phyloP scores from a whole-genome alignment of 92 coral and sea anemone genomes.

The Bergia puertoricense region DNA sequence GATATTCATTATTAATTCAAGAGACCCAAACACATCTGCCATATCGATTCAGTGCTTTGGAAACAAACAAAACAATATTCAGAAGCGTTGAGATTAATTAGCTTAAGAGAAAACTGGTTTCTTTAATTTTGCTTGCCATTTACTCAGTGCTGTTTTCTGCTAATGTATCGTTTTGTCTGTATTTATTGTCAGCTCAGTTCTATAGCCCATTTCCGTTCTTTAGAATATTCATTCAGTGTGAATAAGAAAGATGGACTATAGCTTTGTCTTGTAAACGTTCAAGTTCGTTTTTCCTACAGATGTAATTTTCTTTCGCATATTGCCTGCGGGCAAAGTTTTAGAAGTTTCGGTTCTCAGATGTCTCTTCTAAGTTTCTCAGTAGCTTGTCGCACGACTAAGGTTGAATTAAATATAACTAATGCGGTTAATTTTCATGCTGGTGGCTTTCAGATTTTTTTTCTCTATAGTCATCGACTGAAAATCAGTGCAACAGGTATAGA shows the following conservation, averaged over 20 bases:
- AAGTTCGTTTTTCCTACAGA: neutral
- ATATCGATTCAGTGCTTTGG: neutral
- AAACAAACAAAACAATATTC: slow-evolving; percentile 7
- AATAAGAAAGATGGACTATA: neutral
- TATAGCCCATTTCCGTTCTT: neutral
- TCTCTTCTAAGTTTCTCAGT: neutral
- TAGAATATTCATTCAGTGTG: neutral
- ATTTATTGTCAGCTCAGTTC: neutral
- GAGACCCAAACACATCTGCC: slow-evolving; percentile 16
- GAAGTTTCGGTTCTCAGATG: neutral
- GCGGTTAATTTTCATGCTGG: neutral
- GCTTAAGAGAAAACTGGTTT: slow-evolving; percentile 1
- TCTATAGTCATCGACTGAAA: neutral
- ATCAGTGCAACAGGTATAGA: neutral
- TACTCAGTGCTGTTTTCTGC: neutral
- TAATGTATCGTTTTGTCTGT: slow-evolving; percentile 32
- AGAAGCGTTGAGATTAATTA: slow-evolving; percentile 9
- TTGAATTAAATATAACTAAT: neutral
- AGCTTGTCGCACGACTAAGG: neutral
- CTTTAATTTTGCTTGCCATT: slow-evolving; percentile 12
- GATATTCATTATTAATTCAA: neutral
- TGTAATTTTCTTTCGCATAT: neutral
- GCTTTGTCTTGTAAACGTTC: neutral
- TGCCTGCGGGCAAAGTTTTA: neutral
- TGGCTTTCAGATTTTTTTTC: neutral